Base-by-base conservation (phyloP, 1,140 invertebrate species). In the Drosophila paulistorum region DNA sequence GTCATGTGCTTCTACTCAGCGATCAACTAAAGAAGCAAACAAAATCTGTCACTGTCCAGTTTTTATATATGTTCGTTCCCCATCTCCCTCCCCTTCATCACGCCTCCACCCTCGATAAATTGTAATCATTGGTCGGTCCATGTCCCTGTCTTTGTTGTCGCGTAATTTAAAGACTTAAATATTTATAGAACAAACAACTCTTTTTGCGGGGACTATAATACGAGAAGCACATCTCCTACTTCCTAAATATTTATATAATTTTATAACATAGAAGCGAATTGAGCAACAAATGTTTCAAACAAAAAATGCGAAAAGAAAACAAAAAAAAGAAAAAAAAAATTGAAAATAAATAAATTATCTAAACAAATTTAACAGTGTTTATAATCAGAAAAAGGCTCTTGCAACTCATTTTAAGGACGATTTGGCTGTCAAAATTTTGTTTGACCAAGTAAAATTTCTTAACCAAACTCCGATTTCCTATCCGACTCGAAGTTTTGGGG, bases 281-380 rank as follows among this genome's bases (percentile, higher is more conserved):
- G 20, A 72, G 65, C 70, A 65, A 58, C 39, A 59, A 67, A 72
- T 75, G 69, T 72, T 75, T 72, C 69, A 71, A 51, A 51, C 68
- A 72, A 42, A 68, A 74, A 73, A 74, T 71, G 68, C 63, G 60
- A 71, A 72, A 39, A 23, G 23, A 48, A 10, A 20, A 48, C 17
- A 20, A 14, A 1, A 23, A 23, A 23, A 23, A 23, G 20, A 23
- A 23, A 14, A 45, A 48, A 48, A 17, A 51, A 51, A 51, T 51
- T 51, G 45, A 58, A 41, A 71, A 66, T 26, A 63, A 41, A 77
- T 70, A 74, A 77, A 74, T 59, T 74, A 74, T 73, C 65, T 51
- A 69, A 55, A 69, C 65, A 35, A 73, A 65, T 58, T 20, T 26
- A 51, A 20, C 37, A 4, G 7, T 33, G 55, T 17, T 17, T 17